phyloP scores from a whole-genome alignment of 2,888 invertebrate species.

The Aromia moschata region DNA sequence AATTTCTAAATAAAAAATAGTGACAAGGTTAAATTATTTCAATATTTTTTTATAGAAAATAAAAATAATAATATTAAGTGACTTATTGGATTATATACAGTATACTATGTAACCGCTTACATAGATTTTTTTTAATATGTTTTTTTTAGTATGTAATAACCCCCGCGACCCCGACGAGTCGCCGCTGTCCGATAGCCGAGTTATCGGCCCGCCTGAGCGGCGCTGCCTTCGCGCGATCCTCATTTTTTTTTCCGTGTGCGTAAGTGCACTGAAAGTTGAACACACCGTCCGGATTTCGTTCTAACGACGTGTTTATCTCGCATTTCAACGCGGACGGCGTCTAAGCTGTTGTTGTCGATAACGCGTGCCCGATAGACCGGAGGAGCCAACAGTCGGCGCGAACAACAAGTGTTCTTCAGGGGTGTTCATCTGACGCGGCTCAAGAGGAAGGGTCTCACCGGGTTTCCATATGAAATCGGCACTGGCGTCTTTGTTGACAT shows the following conservation, averaged over 20 bases:
- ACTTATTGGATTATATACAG: no score
- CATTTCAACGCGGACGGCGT: conserved; percentile 14
- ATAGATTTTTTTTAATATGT: no score
- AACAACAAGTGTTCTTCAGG: background rate
- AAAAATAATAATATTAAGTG: no score
- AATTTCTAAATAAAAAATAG: no score
- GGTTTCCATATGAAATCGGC: no score
- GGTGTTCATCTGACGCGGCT: no score
- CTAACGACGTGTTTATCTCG: conserved; percentile 10
- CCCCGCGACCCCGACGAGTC: conserved; percentile 1
- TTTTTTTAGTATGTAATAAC: no score
- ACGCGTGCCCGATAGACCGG: background rate
- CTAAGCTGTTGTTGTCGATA: conserved; percentile 1
- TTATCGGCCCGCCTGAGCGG: conserved; percentile 14
- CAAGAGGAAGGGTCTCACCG: no score
- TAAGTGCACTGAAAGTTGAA: conserved; percentile 7
- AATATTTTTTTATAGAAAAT: no score
- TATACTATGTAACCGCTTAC: no score
- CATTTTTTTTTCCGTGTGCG: conserved; percentile 3
- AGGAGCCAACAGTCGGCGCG: background rate
- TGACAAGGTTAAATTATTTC: no score
- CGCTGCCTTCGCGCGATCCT: conserved; percentile 11
- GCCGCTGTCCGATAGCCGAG: conserved; percentile 10
- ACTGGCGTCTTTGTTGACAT: no score
- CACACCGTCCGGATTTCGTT: conserved; percentile 7